phyloP scores from a whole-genome alignment of 2,113 vertebrate species.

The Labeo rohita region DNA sequence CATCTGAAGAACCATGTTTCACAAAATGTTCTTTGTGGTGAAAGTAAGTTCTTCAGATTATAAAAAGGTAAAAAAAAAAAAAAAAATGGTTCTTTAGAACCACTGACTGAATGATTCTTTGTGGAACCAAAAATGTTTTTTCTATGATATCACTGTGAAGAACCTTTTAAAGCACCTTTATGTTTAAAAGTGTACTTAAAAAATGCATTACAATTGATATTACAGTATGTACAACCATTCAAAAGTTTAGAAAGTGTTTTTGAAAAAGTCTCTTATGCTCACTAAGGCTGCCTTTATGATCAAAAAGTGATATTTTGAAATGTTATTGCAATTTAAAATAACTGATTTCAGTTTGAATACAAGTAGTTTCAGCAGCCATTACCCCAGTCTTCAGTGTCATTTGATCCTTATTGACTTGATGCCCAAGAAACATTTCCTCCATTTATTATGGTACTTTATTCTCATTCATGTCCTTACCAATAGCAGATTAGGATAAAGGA shows the following conservation, averaged over 20 bases:
- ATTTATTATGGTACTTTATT: not conserved
- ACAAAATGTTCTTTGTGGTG: too few species aligned
- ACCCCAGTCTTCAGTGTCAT: not conserved
- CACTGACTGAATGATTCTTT: too few species aligned
- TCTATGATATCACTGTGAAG: too few species aligned
- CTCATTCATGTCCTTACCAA: not conserved
- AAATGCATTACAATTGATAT: not conserved
- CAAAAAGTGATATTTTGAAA: not conserved
- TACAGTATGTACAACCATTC: not conserved
- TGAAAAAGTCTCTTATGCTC: not conserved
- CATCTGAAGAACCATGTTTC: too few species aligned
- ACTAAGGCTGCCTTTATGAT: not conserved
- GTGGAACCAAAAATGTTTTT: too few species aligned
- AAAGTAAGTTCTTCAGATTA: too few species aligned
- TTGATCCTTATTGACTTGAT: too few species aligned
- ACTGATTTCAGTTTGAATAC: not conserved
- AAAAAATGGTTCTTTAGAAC: too few species aligned
- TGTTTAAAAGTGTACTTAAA: not conserved
- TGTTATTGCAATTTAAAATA: not conserved
- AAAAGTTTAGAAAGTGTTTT: not conserved
- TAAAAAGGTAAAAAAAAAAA: too few species aligned
- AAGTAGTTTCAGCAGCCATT: not conserved
- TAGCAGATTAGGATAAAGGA: not conserved
- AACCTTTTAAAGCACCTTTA: too few species aligned
- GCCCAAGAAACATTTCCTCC: not conserved